A percentile compares a stretch with the other conserved stretches of the same genome.
Evolutionary conservation across 2,113 vertebrate species (phyloP).

Genomic region (Circaetus cinerascens): DNA sequence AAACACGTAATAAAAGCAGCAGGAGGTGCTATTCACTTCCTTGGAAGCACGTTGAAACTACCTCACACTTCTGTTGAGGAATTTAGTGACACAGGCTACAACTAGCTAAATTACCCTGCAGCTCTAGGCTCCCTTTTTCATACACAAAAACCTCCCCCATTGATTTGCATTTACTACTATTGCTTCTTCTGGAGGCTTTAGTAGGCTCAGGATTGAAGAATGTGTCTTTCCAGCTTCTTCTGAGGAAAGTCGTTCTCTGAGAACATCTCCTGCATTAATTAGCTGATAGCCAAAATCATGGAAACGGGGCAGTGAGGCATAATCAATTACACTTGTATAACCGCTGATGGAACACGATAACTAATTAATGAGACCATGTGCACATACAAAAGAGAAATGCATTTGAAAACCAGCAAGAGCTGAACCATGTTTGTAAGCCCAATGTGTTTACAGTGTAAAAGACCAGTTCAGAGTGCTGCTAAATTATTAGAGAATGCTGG

Average conservation of each 20-base stretch:
- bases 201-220: neutral
- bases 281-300: constrained; percentile 24
- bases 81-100: neutral
- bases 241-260: neutral
- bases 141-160: neutral
- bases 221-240: neutral
- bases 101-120: neutral
- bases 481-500: neutral
- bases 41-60: neutral
- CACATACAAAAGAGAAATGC: neutral
- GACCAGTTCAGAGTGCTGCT: neutral
- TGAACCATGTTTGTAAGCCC: neutral
- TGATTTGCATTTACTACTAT: neutral
- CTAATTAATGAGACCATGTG: constrained; percentile 29
- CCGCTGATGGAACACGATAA: constrained; percentile 8
- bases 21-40: neutral
- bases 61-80: neutral
- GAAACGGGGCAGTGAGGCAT: neutral
- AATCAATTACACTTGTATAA: constrained; percentile 31
- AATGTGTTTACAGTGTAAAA: constrained; percentile 30
- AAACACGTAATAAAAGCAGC: neutral
- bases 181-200: neutral
- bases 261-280: neutral
- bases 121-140: neutral
- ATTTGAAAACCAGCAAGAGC: neutral